A percentile compares a stretch with the other conserved stretches of the same genome.
phyloP scores from a whole-genome alignment of 2,888 invertebrate species.

The Aphrophora alni region DNA sequence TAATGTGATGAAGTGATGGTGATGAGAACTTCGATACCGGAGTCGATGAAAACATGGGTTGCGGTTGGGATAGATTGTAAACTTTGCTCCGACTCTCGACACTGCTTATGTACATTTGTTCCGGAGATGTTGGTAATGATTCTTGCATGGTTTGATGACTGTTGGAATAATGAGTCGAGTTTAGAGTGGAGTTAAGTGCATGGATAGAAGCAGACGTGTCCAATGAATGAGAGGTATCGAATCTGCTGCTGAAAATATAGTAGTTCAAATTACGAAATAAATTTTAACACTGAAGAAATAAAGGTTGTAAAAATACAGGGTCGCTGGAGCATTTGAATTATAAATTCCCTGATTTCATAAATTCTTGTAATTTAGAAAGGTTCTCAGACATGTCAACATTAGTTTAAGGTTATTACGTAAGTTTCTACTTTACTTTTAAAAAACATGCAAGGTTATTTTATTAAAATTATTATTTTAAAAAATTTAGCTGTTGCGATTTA shows the following conservation, averaged over 20 bases:
- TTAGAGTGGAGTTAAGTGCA: slow-evolving; percentile 39
- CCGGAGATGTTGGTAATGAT: slow-evolving; percentile 18
- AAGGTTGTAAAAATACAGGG: no score
- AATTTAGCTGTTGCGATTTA: no score
- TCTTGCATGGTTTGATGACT: slow-evolving; percentile 9
- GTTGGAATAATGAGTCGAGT: slow-evolving; percentile 33
- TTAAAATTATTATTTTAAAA: no score
- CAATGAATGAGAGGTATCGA: background rate
- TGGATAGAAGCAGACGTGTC: slow-evolving; percentile 31
- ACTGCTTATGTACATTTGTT: slow-evolving; percentile 45
- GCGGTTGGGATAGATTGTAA: slow-evolving; percentile 29
- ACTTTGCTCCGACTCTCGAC: slow-evolving; percentile 45
- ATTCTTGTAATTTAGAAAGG: no score
- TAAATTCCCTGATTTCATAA: no score
- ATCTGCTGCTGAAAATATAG: background rate
- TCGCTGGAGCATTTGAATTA: background rate
- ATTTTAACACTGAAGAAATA: no score
- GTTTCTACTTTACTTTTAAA: no score
- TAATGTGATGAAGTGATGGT: background rate
- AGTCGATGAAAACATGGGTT: background rate
- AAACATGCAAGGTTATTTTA: no score
- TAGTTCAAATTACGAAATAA: background rate
- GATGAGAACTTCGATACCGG: slow-evolving; percentile 25
- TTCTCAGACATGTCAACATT: no score
- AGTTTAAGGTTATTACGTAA: no score